phyloP scores from a whole-genome alignment of 2,113 vertebrate genomes.

The Rhinolophus ferrumequinum region DNA sequence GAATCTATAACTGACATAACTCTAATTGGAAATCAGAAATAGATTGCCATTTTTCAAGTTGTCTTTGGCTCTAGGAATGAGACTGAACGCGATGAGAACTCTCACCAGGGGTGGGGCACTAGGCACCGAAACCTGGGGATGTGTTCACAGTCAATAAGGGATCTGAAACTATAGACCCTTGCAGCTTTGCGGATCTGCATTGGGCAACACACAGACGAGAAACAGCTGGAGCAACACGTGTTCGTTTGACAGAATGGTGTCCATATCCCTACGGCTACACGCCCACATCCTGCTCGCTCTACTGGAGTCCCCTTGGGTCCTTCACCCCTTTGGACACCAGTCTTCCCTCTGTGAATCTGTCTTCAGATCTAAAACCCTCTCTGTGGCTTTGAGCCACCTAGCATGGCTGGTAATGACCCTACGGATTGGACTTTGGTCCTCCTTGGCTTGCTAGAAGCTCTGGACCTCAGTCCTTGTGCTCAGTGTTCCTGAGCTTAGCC shows the following conservation, averaged over 20 bases:
- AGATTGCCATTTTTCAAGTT: neutral
- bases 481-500: neutral
- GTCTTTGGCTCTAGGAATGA: neutral
- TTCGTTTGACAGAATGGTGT: neutral
- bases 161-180: neutral
- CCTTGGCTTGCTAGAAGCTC: neutral
- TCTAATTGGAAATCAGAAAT: neutral
- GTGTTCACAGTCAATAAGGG: neutral
- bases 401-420: neutral
- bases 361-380: neutral
- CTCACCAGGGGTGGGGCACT: rapidly evolving
- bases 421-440: neutral
- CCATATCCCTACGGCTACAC: neutral
- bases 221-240: neutral
- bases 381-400: neutral
- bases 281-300: neutral
- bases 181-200: neutral
- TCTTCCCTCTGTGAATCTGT: neutral
- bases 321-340: neutral
- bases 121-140: rapidly evolving
- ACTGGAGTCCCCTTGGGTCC: no score
- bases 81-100: neutral
- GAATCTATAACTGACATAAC: neutral
- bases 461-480: neutral
- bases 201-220: neutral